A percentile compares a stretch with the other conserved stretches of the same genome.
Evolutionary conservation across 1,140 invertebrate genomes (phyloP).

Genomic region (Saccostrea cuccullata): DNA sequence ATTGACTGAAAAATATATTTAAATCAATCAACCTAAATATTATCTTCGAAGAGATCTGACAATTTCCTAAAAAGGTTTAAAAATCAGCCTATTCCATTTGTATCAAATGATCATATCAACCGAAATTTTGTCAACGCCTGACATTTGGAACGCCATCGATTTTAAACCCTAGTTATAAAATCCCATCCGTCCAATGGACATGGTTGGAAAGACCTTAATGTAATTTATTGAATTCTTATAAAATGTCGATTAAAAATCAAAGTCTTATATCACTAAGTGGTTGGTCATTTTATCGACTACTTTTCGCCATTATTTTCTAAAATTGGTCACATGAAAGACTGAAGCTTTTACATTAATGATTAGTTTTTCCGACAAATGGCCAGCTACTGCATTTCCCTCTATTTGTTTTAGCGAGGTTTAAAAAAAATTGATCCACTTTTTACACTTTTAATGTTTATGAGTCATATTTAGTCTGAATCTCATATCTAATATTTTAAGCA

Average conservation of each 20-base stretch:
- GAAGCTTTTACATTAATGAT: neutral
- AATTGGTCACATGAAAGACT: neutral
- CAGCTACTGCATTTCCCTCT: neutral
- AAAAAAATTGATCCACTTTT: neutral
- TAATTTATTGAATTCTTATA: slow-evolving; percentile 21
- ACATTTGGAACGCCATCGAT: neutral
- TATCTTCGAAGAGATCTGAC: neutral
- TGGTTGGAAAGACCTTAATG: neutral
- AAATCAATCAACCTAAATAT: slow-evolving; percentile 8
- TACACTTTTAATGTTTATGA: neutral
- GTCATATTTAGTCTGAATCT: slow-evolving; percentile 1
- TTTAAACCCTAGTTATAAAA: neutral
- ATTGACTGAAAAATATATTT: neutral
- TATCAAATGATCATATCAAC: slow-evolving; percentile 11
- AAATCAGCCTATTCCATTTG: neutral
- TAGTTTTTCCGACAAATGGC: neutral
- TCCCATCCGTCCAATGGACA: neutral
- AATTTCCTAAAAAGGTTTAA: neutral
- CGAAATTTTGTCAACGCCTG: slow-evolving; percentile 1
- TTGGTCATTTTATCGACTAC: neutral
- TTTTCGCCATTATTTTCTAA: neutral
- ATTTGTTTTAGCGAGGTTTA: slow-evolving; percentile 18
- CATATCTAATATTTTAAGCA: neutral
- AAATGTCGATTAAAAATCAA: neutral
- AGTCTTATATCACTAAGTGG: neutral